These are phyloP conservation scores for Mormyrus hasselquistii DNA, from an alignment of 2,797 vertebrate genomes.

Conservation along the genomic window DNA sequence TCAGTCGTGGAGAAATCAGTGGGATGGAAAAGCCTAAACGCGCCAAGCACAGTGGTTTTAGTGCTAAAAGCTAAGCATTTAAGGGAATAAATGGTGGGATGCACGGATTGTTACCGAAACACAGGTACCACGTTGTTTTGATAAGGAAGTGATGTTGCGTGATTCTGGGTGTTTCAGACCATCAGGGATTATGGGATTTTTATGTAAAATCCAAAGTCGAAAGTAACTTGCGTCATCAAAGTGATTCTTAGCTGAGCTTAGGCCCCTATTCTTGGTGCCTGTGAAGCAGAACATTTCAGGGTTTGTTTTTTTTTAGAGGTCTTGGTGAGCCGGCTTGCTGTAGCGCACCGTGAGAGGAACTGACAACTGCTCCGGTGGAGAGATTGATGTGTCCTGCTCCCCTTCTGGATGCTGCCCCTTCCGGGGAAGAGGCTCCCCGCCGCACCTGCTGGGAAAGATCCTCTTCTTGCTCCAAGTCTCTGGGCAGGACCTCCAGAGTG, in stretches of 20 bases:
- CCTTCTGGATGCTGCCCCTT: neutral
- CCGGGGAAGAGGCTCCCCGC: neutral
- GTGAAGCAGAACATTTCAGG: neutral
- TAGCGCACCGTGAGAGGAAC: neutral
- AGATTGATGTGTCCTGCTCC: neutral
- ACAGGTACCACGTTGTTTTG: neutral
- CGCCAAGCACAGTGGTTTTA: neutral
- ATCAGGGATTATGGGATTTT: neutral
- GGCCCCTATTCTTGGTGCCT: neutral
- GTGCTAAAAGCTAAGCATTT: neutral
- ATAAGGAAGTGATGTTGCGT: neutral
- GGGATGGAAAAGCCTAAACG: neutral
- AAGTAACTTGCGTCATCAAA: neutral
- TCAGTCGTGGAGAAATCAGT: neutral
- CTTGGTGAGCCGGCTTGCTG: neutral
- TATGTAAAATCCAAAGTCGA: neutral
- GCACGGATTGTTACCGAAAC: neutral
- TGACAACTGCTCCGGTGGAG: neutral
- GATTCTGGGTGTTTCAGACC: neutral
- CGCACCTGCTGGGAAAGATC: neutral
- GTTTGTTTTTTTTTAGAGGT: neutral
- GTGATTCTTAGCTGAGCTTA: neutral
- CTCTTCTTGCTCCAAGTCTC: neutral
- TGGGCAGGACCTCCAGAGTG: neutral
- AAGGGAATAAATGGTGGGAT: neutral